A percentile compares a stretch with the other conserved stretches of the same genome.
These are phyloP conservation scores for Vanessa tameamea DNA, from an alignment of 1,140 invertebrate species.

Conservation along the genomic window DNA sequence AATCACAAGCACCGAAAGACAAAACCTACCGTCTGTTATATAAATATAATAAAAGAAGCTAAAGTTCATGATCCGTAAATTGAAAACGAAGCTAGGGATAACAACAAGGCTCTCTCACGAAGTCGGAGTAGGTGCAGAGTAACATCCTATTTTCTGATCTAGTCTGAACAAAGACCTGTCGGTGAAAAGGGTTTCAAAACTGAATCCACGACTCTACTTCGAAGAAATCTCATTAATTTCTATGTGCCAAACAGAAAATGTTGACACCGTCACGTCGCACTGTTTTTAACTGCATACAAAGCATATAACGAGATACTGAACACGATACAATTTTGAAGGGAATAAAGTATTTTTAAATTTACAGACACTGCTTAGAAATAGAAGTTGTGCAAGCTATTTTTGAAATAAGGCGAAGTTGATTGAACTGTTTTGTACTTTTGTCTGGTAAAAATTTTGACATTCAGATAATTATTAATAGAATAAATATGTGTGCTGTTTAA, in stretches of 20 bases:
- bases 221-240: conserved; percentile 13
- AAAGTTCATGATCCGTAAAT: not conserved
- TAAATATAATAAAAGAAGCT: not conserved
- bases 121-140: not conserved
- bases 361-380: not conserved
- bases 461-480: too few species aligned
- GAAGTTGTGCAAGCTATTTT: too few species aligned
- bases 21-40: too few species aligned
- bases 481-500: too few species aligned
- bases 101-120: not conserved
- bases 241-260: conserved; percentile 7
- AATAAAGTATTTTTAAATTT: not conserved
- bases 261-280: not conserved
- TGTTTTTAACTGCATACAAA: conserved; percentile 2
- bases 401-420: too few species aligned
- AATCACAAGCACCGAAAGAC: too few species aligned
- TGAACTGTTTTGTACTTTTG: too few species aligned
- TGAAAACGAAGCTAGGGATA: not conserved
- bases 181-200: conserved; percentile 8
- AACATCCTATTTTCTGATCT: conserved; percentile 15
- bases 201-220: conserved; percentile 1
- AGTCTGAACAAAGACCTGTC: not conserved
- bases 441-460: too few species aligned
- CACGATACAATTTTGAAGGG: not conserved
- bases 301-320: not conserved